phyloP scores from a whole-genome alignment of 2,113 vertebrate genomes.

The Ceyx melanurus region DNA sequence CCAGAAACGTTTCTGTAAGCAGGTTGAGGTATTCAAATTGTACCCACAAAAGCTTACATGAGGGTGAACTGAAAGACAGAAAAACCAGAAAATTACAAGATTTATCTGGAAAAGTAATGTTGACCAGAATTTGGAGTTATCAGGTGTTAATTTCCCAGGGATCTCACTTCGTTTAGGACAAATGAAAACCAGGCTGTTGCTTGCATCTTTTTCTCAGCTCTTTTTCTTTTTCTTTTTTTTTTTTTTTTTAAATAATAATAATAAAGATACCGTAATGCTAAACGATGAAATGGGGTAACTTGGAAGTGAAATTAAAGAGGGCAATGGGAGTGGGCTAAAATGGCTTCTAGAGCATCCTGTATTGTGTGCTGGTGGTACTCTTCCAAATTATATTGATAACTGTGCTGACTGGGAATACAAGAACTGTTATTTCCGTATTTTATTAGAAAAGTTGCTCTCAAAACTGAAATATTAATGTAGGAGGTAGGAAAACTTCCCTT shows the following conservation, averaged over 20 bases:
- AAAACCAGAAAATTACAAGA: not conserved
- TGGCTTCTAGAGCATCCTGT: not conserved
- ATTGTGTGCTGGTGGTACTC: not conserved
- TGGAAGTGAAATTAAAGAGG: not conserved
- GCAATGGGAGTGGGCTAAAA: not conserved
- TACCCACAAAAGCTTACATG: not conserved
- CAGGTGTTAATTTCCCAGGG: conserved; percentile 23
- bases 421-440: not conserved
- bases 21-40: not conserved
- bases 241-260: not conserved
- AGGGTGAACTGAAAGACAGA: not conserved
- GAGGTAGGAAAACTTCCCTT: not conserved
- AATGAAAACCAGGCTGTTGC: not conserved
- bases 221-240: not conserved
- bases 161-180: not conserved
- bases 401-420: not conserved
- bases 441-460: not conserved
- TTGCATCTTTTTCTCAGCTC: not conserved
- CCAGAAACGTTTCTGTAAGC: not conserved
- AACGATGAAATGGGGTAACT: not conserved
- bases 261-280: not conserved
- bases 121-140: conserved; percentile 16
- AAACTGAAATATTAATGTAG: not conserved
- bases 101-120: not conserved
- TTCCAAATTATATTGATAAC: not conserved